These are phyloP conservation scores for Platanista minor DNA, from an alignment of 2,113 vertebrate species.

Conservation along the genomic window DNA sequence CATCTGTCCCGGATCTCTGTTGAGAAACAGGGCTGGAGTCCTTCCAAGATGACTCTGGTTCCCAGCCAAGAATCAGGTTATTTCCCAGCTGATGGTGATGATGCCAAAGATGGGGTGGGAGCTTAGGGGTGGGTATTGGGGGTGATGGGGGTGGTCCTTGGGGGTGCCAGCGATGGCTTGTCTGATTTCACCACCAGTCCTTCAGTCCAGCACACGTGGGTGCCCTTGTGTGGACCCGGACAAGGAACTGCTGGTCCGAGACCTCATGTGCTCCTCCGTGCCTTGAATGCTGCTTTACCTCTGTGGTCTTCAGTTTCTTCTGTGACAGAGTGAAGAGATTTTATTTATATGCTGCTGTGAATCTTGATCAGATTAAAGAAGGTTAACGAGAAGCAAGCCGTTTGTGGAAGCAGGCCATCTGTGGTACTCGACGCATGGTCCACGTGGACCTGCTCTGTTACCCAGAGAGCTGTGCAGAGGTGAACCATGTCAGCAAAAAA, in stretches of 20 bases:
- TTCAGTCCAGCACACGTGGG: accelerated
- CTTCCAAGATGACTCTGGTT: not conserved
- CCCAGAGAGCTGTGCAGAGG: not conserved
- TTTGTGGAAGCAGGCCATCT: not conserved
- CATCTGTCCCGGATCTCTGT: accelerated
- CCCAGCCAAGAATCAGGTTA: not conserved
- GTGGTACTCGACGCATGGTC: accelerated
- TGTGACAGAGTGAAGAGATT: not conserved
- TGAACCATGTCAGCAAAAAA: accelerated
- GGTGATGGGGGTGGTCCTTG: not conserved
- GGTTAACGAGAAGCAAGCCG: not conserved
- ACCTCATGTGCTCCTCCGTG: accelerated
- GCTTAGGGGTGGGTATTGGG: not conserved
- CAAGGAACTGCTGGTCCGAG: accelerated
- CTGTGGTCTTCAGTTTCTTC: not conserved
- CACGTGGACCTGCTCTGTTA: accelerated
- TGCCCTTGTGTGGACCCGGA: too few species aligned
- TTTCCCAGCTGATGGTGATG: not conserved
- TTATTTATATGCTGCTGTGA: not conserved
- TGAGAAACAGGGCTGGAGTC: not conserved
- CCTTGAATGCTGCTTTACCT: not conserved
- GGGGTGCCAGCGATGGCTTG: not conserved
- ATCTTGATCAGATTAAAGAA: not conserved
- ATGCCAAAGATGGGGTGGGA: too few species aligned
- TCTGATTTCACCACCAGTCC: accelerated